Evolutionary conservation across 2,113 vertebrate species (phyloP), one percentile per base, ranked within the genome.

Genomic region (Cnemophilus loriae): DNA sequence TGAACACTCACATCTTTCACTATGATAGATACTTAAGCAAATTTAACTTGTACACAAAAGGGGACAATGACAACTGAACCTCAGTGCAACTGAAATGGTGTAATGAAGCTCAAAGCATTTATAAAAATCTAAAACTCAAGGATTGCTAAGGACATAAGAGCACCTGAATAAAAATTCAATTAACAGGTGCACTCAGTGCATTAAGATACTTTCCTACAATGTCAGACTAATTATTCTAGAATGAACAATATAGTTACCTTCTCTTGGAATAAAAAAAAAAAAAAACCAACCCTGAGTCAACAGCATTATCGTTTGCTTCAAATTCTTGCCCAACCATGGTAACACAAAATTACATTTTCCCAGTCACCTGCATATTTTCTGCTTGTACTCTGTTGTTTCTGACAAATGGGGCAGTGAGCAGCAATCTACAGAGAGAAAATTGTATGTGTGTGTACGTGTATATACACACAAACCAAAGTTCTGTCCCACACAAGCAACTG

Each of bases 241-340:
- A 87, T 20, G 63, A 95, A 91, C 53, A 87, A 73, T 42, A 71
- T 0, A 35, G 35, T 55, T 87, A 56, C 59, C 5, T 77, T 76
- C 74, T 46, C 50, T 71, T n/a, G 33, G 42, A 86, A 68, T 46
- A 32, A 53, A 47, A 65, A 30, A 7, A 57, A 77, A 44, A 57
- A 59, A 21, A 52, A 7, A 0, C 4, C 20, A 37, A n/a, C n/a
- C n/a, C 23, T n/a, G 67, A 83, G 41, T 79, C 86, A 94, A 76
- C 5, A 74, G 78, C 59, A 79, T 91, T n/a, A 73, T 91, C n/a
- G 69, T 56, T 49, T 67, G 55, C 67, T 91, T 90, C 87, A 93
- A 77, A 83, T 50, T 67, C 60, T 83, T 69, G 39, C 35, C 59
- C 89, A 95, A 84, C 73, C 37, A 85, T 52, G 42, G 84, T 76